Base-by-base conservation (phyloP, 2,888 invertebrate genomes). In the Drosophila barbarae region DNA sequence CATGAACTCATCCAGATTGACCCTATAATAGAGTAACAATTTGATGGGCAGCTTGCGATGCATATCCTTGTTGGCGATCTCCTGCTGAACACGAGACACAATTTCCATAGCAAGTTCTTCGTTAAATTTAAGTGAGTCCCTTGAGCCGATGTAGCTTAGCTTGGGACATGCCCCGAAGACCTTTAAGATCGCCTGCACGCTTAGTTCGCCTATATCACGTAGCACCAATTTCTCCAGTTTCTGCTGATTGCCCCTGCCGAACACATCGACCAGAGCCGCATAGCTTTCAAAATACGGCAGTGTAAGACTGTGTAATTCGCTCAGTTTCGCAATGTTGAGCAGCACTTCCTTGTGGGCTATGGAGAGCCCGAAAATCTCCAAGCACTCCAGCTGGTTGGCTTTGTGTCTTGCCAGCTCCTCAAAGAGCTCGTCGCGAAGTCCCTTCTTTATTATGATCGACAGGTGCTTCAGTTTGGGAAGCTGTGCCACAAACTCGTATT, bases 401-500 rank as follows among this genome's bases (percentile, higher is more conserved):
- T 68, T 76, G 28, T 69, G 53, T 12, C 56, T 13, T 0, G 35
- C 51, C 13, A 79, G 49, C n/a, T 51, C 26, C 0, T 38, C 5
- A 13, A 61, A 30, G 6, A 81, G 44, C 15, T 66, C 41, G 1
- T 5, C 1, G 8, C 66, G 54, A 3, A n/a, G 2, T 23, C 5
- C 15, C 9, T 9, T 0, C 7, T 18, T 4, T n/a, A 1, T 8
- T 12, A 51, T 12, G 12, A 74, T 23, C 36, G 26, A 18, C 4
- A 79, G 41, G 3, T 61, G 47, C 53, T 70, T 82, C 2, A 79
- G 56, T 3, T 21, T 52, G 12, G 78, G 82, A 6, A 79, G 18
- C 41, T 49, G 50, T n/a, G 76, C 79, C 23, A 79, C 39, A 7
- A 55, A 12, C 35, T 74, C 69, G 28, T 70, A 71, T 0, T 28